Evolutionary conservation across 2,113 vertebrate genomes (phyloP), one percentile per base, ranked within the genome.

Genomic region (Dipodomys stephensi): DNA sequence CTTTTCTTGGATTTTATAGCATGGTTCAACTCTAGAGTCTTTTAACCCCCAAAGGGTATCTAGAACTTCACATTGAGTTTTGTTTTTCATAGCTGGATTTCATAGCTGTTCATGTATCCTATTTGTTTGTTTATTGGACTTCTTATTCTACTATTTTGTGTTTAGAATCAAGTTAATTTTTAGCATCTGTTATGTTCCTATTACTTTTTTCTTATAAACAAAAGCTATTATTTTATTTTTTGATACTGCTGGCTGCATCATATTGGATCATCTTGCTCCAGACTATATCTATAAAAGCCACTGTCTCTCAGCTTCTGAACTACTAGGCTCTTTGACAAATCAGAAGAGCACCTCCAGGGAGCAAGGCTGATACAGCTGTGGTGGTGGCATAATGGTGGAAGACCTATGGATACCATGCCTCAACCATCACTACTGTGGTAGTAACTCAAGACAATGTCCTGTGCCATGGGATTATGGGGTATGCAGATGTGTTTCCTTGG

Each of bases 181-280:
- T 93, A 93, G 46, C 60, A 68, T 87, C 77, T 87, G 46, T 57
- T 89, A 87, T 44, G 10, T 68, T 90, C 39, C 82, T 18, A 9
- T 77, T 90, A 76, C 25, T 92, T 90, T 92, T 81, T 92, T 81
- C 32, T 78, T 89, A 86, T 72, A 95, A 88, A 76, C 25, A 57
- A 81, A 89, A 69, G 32, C 3, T 53, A 15, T 68, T 53, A 53
- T 80, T 1, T 44, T 1, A 77, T 94, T 90, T 94, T 94, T 77
- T 80, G 83, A 83, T 49, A 39, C n/a, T 8, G n/a, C 62, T n/a
- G 25, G 23, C 71, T 32, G 4, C 15, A 77, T 91, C 30, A 95
- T 15, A n/a, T 18, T 76, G 23, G 35, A 82, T 74, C 3, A 44
- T 82, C 25, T 87, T 69, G 13, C 28, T 69, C 20, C 18, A 46